Evolutionary conservation across 2,888 invertebrate species (phyloP).

Genomic region (Sussaba pulchella): DNA sequence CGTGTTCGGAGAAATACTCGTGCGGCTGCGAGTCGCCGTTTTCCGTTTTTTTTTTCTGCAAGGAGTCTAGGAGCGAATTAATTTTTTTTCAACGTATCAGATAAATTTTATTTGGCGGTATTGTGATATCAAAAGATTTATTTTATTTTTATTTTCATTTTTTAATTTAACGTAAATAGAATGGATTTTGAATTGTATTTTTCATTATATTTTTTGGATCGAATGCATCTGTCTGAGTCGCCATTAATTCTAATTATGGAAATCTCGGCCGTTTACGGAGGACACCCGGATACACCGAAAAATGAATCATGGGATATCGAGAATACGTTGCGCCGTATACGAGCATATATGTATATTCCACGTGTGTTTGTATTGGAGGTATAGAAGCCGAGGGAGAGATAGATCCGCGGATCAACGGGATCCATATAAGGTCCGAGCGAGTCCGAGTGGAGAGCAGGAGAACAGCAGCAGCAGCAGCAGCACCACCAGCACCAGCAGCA

Average conservation of each 20-base stretch:
- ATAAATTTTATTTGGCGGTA: too few relatives aligned
- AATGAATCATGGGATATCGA: constrained; percentile 55
- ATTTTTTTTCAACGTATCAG: not conserved
- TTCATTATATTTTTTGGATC: too few relatives aligned
- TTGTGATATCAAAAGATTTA: constrained; percentile 1
- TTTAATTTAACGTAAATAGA: not conserved
- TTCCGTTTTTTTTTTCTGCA: not conserved
- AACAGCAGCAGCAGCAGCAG: constrained; percentile 21
- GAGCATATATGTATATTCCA: not conserved
- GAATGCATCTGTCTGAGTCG: not conserved
- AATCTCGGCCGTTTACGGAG: constrained; percentile 15
- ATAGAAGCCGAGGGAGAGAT: constrained; percentile 64
- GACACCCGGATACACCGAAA: constrained; percentile 41
- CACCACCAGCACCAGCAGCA: constrained; percentile 54
- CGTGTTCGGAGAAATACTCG: constrained; percentile 48
- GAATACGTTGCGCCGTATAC: constrained; percentile 19
- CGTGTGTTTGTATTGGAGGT: constrained; percentile 49
- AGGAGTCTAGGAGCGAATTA: not conserved
- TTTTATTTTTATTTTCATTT: not conserved
- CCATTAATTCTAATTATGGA: constrained; percentile 63
- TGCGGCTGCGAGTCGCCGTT: constrained; percentile 18
- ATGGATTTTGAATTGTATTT: too few relatives aligned
- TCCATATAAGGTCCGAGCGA: constrained; percentile 77
- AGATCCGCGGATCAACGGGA: constrained; percentile 75
- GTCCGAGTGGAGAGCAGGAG: constrained; percentile 64